Base-by-base conservation (phyloP, 2,888 invertebrate species). In the Melanchra persicariae region DNA sequence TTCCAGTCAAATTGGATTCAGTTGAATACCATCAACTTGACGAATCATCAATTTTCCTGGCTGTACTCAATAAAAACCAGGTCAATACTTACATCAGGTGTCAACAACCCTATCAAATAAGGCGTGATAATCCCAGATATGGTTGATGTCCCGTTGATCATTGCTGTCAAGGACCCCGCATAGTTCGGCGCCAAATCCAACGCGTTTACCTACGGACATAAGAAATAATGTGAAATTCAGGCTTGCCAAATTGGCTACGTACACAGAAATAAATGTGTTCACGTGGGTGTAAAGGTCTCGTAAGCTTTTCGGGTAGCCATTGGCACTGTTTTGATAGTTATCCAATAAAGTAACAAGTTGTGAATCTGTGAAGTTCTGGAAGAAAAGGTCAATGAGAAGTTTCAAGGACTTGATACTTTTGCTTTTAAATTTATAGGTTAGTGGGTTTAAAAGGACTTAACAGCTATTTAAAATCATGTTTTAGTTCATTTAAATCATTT, bases 101-200 rank as follows among this genome's bases (percentile, higher is more conserved):
- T 97, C 69, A 97, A 90, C 26, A 96, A 92, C 34, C 97, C 97
- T 74, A 97, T 96, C 12, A 97, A 90, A 85, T 97, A 97, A 0
- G 97, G 97, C 5, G 97, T 96, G 78, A 97, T 95, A 84, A 97
- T 97, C 8, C 97, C 97, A 1, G 97, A 96, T 67, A 97, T 92
- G 0, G 97, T 97, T 0, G 97, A 97, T 8, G 97, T 96, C 0
- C 97, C 97, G 83, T 97, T 97, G 58, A 97, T 97, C 90, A 97
- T 96, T 0, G 97, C 97, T 87, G 97, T 97, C 60, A 97, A 86
- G 0, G 97, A 97, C 0, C 97, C 97, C 0, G 97, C 97, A 85
- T 96, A 97, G 88, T 97, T 97, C 0, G 97, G 97, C 30, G 97
- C 96, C 79, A 97, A 89, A 86, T 97, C 97, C 65, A 97, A 91